phyloP scores from a whole-genome alignment of 2,797 vertebrate species.

The Steatocranus sp. region DNA sequence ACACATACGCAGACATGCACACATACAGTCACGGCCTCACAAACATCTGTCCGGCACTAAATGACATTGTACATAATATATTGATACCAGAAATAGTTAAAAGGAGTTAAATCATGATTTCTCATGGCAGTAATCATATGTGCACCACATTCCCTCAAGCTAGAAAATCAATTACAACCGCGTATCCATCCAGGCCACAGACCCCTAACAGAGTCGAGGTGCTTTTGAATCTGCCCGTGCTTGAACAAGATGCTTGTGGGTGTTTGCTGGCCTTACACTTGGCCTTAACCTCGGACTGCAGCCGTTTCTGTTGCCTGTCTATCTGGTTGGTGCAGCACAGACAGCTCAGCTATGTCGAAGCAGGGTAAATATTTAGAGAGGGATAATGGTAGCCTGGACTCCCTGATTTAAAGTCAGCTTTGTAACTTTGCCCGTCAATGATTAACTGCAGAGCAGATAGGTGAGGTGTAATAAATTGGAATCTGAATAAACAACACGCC shows the following conservation, averaged over 20 bases:
- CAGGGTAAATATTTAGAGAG: constrained; percentile 71
- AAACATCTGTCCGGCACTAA: background rate
- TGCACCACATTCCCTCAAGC: constrained; percentile 15
- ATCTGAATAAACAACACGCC: background rate
- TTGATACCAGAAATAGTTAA: constrained; percentile 10
- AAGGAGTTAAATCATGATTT: background rate
- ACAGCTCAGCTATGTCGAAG: constrained; percentile 59
- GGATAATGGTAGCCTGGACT: constrained; percentile 52
- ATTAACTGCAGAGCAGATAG: constrained; percentile 38
- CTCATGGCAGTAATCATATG: constrained; percentile 18
- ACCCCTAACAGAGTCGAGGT: background rate
- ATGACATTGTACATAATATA: background rate
- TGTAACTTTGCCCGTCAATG: constrained; percentile 45
- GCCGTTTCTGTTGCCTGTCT: constrained; percentile 28
- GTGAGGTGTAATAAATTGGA: constrained; percentile 2
- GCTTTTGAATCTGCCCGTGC: background rate
- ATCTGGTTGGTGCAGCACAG: constrained; percentile 49
- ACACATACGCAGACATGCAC: background rate
- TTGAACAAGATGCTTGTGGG: background rate
- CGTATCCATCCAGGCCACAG: constrained; percentile 11
- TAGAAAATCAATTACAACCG: constrained; percentile 31
- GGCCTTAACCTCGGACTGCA: constrained; percentile 25
- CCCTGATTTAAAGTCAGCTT: constrained; percentile 51
- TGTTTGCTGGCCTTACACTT: constrained; percentile 30
- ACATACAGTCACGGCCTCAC: background rate